Conservation (phyloP, 2,113 vertebrate species). For the Pitta sordida region DNA sequence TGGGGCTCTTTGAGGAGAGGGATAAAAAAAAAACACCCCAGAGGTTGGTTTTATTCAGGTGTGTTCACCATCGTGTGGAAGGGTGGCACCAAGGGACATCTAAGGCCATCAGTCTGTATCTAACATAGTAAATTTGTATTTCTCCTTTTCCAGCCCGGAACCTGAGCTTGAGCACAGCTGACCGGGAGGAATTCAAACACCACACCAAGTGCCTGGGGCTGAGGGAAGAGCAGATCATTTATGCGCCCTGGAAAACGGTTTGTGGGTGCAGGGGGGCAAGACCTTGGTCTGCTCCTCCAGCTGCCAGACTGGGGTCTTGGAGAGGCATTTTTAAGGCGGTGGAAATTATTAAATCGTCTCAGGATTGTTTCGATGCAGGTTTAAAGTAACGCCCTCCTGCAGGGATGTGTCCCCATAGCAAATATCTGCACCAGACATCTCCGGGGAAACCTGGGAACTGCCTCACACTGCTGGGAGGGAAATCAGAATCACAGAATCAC, state of each 20-base stretch:
- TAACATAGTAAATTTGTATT: no score
- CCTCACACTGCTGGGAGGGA: no score
- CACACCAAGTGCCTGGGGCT: background rate
- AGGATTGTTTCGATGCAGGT: accelerated
- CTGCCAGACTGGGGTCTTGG: background rate
- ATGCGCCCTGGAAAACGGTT: background rate
- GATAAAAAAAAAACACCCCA: accelerated
- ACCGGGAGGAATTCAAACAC: background rate
- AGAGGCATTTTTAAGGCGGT: background rate
- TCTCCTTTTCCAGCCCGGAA: background rate
- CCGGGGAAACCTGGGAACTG: background rate
- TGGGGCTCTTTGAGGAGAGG: background rate
- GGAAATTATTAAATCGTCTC: background rate
- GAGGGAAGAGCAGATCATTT: background rate
- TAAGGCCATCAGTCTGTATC: accelerated
- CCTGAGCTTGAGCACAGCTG: background rate
- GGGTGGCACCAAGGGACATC: background rate
- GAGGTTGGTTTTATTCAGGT: background rate
- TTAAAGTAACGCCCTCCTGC: background rate
- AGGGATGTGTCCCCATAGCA: accelerated
- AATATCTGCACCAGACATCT: background rate
- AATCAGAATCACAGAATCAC: no score
- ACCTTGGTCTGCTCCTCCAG: background rate
- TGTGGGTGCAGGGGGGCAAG: background rate
- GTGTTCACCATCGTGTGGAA: accelerated